phyloP scores from a whole-genome alignment of 2,113 vertebrate genomes.

The Catharus fuscescens region DNA sequence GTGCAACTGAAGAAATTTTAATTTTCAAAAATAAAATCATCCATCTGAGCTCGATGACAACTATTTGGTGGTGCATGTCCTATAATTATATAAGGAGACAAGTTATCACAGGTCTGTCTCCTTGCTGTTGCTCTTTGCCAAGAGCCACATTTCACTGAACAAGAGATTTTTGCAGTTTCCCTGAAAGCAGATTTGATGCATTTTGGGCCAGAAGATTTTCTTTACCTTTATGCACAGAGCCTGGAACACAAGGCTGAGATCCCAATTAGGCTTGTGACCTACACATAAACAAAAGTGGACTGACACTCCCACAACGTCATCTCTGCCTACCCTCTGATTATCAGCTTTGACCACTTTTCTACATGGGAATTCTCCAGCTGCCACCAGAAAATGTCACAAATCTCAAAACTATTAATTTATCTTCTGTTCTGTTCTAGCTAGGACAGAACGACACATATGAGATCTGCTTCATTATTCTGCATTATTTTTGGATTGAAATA shows the following conservation, averaged over 20 bases:
- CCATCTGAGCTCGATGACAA: background rate
- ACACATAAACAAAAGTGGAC: background rate
- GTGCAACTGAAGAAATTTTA: background rate
- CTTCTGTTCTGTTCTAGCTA: background rate
- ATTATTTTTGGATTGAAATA: background rate
- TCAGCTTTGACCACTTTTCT: background rate
- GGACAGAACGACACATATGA: background rate
- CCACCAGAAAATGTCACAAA: background rate
- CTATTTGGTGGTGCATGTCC: background rate
- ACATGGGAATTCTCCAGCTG: background rate
- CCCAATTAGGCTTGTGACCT: background rate
- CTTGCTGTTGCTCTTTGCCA: background rate
- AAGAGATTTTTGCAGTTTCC: background rate
- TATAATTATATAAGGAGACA: background rate
- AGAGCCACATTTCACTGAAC: background rate
- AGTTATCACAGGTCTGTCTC: background rate
- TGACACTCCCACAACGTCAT: background rate
- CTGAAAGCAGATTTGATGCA: background rate
- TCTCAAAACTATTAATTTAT: background rate
- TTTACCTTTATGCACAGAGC: background rate
- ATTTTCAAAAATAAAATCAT: background rate
- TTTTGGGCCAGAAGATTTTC: background rate
- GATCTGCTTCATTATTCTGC: background rate
- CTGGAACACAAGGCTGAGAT: background rate
- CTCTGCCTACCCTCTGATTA: background rate